These are phyloP conservation scores for Anorthoa munda DNA, from an alignment of 2,888 invertebrate species.

Conservation along the genomic window DNA sequence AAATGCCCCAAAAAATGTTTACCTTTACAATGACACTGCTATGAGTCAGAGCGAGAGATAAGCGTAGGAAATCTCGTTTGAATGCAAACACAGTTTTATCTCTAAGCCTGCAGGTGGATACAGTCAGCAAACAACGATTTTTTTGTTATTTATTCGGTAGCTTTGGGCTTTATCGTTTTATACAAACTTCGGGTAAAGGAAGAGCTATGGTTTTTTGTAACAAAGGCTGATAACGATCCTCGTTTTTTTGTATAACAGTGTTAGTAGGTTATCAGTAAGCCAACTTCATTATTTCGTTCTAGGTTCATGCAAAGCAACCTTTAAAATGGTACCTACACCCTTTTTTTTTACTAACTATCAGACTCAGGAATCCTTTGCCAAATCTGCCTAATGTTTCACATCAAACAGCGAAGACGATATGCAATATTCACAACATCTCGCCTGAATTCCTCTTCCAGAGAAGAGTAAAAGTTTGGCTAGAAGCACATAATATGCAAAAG, in stretches of 20 bases:
- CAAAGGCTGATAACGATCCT: constrained; percentile 4
- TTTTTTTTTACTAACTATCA: no score
- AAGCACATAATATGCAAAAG: neutral
- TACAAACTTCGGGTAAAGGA: constrained; percentile 3
- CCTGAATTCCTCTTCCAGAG: neutral
- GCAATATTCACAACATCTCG: no score
- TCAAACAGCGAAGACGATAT: neutral
- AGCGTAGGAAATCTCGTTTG: constrained; percentile 54
- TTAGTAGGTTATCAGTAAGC: neutral
- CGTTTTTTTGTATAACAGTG: constrained; percentile 8
- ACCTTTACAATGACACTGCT: constrained; percentile 10
- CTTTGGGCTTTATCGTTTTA: constrained; percentile 27
- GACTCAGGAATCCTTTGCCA: neutral
- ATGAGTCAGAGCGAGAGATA: constrained; percentile 51
- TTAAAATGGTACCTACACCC: no score
- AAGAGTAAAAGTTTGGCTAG: neutral
- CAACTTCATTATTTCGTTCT: neutral
- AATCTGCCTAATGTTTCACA: neutral
- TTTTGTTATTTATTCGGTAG: constrained; percentile 40
- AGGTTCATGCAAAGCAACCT: neutral
- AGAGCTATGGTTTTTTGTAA: constrained; percentile 7
- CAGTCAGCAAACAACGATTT: constrained; percentile 41
- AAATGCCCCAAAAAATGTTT: constrained; percentile 11
- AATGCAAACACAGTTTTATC: constrained; percentile 60
- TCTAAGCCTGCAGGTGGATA: constrained; percentile 39